These are phyloP conservation scores for Girardia tigrina DNA, from an alignment of 2,888 invertebrate species.

Conservation along the genomic window DNA sequence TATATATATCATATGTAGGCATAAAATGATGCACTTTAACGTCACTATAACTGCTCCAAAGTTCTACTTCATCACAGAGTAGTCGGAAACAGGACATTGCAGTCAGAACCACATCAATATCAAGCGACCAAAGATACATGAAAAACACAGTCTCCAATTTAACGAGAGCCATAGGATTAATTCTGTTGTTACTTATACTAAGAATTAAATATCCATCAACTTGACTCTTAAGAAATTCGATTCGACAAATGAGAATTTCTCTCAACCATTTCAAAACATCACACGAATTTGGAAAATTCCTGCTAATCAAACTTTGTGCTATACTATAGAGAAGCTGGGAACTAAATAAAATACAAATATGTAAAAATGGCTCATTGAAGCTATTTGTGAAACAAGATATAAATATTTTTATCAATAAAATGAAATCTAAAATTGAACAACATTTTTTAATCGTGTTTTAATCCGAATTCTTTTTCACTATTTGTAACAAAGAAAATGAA, in stretches of 20 bases:
- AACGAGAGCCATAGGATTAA: constrained; percentile 88
- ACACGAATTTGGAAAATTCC: constrained; percentile 85
- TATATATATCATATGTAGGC: constrained; percentile 83
- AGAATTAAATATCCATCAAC: constrained; percentile 64
- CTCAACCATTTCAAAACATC: constrained; percentile 91
- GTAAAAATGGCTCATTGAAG: no score
- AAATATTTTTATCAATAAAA: no score
- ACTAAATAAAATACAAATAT: no score
- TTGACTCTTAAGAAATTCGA: constrained; percentile 71
- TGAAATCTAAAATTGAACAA: no score
- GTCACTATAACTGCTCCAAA: constrained; percentile 79
- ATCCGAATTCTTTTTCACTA: no score
- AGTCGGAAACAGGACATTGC: constrained; percentile 89
- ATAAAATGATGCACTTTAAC: constrained; percentile 67
- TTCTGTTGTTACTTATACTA: constrained; percentile 64
- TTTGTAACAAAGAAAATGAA: no score
- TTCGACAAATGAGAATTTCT: constrained; percentile 79
- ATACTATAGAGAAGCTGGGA: no score
- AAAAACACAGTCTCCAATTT: constrained; percentile 92
- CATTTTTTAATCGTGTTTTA: no score
- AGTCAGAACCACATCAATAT: constrained; percentile 84
- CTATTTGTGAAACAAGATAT: no score
- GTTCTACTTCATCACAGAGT: constrained; percentile 81
- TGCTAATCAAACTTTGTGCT: constrained; percentile 88
- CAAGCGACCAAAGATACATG: constrained; percentile 94